Percentiles rank a stretch among this genome's conserved stretches.
Conservation (phyloP, 1,140 invertebrate genomes). For the Chironomus striatipennis region DNA sequence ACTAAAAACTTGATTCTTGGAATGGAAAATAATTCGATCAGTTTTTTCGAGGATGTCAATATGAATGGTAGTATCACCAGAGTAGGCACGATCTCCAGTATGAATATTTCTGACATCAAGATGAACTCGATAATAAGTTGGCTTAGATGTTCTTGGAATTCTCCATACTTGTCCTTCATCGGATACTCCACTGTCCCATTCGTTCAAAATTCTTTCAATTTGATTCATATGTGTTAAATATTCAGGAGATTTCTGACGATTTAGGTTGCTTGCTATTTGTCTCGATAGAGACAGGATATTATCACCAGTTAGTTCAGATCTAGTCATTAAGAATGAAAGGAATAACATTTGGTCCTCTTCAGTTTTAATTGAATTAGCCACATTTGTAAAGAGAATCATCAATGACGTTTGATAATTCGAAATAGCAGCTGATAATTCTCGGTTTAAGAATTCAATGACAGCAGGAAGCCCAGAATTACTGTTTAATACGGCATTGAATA, state of each 20-base stretch:
- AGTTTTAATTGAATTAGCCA: not conserved
- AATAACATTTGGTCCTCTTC: not conserved
- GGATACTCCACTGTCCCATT: not conserved
- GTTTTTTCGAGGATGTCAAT: not conserved
- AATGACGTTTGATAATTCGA: not conserved
- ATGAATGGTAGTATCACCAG: not conserved
- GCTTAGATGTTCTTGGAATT: not conserved
- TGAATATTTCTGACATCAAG: not conserved
- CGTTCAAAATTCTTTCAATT: not conserved
- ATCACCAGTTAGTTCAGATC: not conserved
- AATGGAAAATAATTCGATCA: not conserved
- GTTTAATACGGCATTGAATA: not conserved
- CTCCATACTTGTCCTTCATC: not conserved
- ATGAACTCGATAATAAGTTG: not conserved
- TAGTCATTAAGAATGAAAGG: not conserved
- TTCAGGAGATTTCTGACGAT: not conserved
- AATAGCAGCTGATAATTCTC: not conserved
- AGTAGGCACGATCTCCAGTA: not conserved
- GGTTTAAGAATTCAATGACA: not conserved
- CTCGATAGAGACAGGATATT: not conserved
- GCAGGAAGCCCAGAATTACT: not conserved
- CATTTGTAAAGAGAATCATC: not conserved
- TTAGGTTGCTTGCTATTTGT: not conserved
- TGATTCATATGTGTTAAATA: not conserved
- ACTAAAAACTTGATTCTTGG: not conserved